Evolutionary conservation across 2,113 vertebrate genomes (phyloP).

Genomic region (Gopherus evgoodei): DNA sequence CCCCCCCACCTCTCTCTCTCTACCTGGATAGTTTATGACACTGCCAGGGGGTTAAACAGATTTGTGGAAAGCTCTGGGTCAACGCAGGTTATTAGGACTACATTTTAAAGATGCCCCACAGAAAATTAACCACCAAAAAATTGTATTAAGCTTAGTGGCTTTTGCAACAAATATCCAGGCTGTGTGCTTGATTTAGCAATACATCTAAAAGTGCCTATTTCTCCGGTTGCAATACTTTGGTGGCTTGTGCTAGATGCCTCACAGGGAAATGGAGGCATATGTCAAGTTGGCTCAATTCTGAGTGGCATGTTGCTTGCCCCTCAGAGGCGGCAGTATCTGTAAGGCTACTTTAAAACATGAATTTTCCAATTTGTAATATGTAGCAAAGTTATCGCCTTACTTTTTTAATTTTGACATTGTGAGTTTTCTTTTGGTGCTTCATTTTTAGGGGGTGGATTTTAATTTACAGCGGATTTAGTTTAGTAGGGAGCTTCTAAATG

Average conservation of each 20-base stretch:
- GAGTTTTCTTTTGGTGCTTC: background rate
- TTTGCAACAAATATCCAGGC: background rate
- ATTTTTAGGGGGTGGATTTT: background rate
- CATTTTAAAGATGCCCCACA: background rate
- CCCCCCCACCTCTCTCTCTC: too few species aligned
- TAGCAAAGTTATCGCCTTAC: background rate
- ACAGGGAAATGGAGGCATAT: background rate
- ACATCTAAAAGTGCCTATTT: background rate
- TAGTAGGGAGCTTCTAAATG: background rate
- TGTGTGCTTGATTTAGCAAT: fast-evolving
- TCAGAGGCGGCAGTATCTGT: background rate
- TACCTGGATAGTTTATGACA: background rate
- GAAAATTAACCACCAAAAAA: background rate
- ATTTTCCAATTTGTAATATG: background rate
- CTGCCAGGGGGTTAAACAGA: background rate
- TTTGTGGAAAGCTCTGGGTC: background rate
- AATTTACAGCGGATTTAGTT: background rate
- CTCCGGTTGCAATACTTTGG: background rate
- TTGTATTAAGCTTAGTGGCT: background rate
- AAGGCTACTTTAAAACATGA: background rate
- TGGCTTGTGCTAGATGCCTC: fast-evolving
- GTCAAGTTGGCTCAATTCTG: background rate
- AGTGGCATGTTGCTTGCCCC: background rate
- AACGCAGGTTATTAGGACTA: background rate
- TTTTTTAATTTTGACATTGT: background rate